Conservation (phyloP, 2,888 invertebrate species). For the Aromia moschata region DNA sequence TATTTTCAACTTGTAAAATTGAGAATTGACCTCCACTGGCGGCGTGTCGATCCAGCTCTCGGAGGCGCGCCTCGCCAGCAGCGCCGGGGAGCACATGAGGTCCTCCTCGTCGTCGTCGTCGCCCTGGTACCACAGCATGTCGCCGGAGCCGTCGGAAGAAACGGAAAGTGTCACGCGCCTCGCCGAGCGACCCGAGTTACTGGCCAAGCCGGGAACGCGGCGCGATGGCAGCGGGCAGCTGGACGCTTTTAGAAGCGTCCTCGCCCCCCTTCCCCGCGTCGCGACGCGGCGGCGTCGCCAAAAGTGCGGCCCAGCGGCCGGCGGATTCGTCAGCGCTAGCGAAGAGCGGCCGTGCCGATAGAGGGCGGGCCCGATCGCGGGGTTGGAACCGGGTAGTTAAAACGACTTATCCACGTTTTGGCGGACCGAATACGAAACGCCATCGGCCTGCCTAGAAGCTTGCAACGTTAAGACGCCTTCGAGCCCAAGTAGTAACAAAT, state of each 20-base stretch:
- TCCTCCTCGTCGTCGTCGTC: constrained; percentile 87
- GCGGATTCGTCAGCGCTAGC: constrained; percentile 9
- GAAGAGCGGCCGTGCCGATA: too few species aligned
- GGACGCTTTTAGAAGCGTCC: constrained; percentile 30
- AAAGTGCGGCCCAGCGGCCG: constrained; percentile 8
- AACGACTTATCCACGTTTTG: too few species aligned
- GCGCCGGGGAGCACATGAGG: constrained; percentile 86
- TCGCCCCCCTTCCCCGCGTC: constrained; percentile 32
- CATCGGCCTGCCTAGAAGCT: too few species aligned
- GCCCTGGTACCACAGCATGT: constrained; percentile 81
- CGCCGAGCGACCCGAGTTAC: constrained; percentile 29
- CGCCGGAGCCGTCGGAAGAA: not conserved
- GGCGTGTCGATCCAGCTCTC: constrained; percentile 92
- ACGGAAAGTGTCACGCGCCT: constrained; percentile 21
- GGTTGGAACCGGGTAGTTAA: too few species aligned
- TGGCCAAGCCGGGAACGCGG: constrained; percentile 23
- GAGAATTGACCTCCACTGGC: constrained; percentile 76
- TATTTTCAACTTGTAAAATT: constrained; percentile 10
- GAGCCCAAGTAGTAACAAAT: too few species aligned
- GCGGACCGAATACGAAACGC: too few species aligned
- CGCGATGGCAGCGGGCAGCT: too few species aligned
- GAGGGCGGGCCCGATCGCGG: too few species aligned
- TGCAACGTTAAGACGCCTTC: too few species aligned
- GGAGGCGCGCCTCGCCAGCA: constrained; percentile 85
- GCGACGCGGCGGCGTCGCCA: not conserved